A percentile compares a stretch with the other conserved stretches of the same genome.
Evolutionary conservation across 1,140 invertebrate genomes (phyloP).

Genomic region (Spodoptera frugiperda): DNA sequence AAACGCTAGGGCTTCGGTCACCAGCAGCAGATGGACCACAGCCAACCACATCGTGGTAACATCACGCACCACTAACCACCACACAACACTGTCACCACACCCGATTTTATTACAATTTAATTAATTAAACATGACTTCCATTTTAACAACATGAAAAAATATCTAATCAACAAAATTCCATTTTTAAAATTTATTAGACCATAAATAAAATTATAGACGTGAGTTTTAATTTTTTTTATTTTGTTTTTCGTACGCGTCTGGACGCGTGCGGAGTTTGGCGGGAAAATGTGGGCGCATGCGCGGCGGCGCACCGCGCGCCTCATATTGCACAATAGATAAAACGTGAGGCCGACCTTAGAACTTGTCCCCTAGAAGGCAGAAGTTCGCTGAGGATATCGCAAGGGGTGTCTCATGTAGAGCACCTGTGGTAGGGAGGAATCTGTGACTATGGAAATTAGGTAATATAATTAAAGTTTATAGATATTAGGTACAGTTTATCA

Average conservation of each 20-base stretch:
- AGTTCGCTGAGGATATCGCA: constrained; percentile 30
- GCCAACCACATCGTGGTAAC: constrained; percentile 71
- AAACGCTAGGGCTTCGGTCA: constrained; percentile 65
- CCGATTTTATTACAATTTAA: constrained; percentile 7
- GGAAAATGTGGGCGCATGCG: constrained; percentile 76
- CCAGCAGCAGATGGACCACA: constrained; percentile 68
- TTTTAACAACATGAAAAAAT: constrained; percentile 8
- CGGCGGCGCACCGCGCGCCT: constrained; percentile 68
- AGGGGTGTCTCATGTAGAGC: constrained; percentile 25
- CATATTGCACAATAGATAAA: constrained; percentile 73
- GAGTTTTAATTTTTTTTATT: constrained; percentile 43
- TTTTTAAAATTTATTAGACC: background rate
- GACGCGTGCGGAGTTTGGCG: constrained; percentile 69
- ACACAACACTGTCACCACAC: constrained; percentile 58
- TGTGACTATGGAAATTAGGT: background rate
- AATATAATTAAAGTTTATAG: no score
- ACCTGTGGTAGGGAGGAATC: background rate
- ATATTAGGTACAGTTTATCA: no score
- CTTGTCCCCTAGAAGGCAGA: constrained; percentile 49
- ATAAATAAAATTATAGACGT: constrained; percentile 19
- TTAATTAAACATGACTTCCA: constrained; percentile 3
- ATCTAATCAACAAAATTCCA: constrained; percentile 26
- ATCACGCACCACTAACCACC: constrained; percentile 63
- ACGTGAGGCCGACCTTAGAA: constrained; percentile 53
- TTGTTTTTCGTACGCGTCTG: constrained; percentile 62